Evolutionary conservation across 1,140 invertebrate genomes (phyloP).

Genomic region (Akabosia matsudoensis): DNA sequence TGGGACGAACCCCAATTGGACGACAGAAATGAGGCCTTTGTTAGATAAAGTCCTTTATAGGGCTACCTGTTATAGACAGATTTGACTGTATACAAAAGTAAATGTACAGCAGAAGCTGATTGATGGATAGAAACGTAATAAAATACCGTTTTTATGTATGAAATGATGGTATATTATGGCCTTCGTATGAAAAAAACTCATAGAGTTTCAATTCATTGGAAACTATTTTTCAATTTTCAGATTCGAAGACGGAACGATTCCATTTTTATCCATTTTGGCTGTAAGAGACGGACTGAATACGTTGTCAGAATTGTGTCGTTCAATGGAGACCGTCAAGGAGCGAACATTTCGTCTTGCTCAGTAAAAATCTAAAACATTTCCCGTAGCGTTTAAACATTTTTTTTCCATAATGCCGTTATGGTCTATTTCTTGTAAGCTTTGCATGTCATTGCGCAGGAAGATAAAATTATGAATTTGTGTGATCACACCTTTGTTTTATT

Average conservation of each 20-base stretch:
- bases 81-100: no score
- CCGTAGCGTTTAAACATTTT: constrained; percentile 15
- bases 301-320: constrained; percentile 60
- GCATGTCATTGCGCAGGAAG: not conserved
- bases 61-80: no score
- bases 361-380: constrained; percentile 33
- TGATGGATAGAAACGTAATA: no score
- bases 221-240: constrained; percentile 56
- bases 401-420: not conserved
- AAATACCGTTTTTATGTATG: no score
- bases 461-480: constrained; percentile 15
- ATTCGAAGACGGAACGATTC: constrained; percentile 90
- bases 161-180: no score
- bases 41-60: no score
- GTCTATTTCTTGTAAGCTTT: not conserved
- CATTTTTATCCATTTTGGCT: constrained; percentile 79
- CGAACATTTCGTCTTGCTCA: constrained; percentile 75
- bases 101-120: no score
- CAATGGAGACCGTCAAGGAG: constrained; percentile 65
- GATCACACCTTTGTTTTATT: not conserved
- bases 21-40: no score
- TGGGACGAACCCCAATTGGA: no score
- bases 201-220: no score
- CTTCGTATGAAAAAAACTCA: no score
- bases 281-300: constrained; percentile 77